Evolutionary conservation across 30 jellyfish, hydroid and myxozoan genomes (phyloP), one percentile per base, ranked within the genome.

Genomic region (Turritopsis rubra): DNA sequence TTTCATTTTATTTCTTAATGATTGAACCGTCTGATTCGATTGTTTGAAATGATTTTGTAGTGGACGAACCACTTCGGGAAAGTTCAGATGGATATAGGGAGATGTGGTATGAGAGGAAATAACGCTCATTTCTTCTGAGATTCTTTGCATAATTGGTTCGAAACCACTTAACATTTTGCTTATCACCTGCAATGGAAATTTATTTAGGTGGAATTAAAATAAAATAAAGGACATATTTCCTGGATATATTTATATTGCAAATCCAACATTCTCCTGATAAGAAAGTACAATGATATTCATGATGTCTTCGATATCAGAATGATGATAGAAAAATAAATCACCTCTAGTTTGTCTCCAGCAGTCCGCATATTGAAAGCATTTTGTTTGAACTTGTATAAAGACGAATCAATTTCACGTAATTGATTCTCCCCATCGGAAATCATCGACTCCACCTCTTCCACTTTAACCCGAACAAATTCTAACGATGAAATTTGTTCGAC

Each of bases 371-470:
- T 60, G 72, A 79, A 85, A 29, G 18, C 74, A 30, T 7, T 65
- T 85, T 8, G 65, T 54, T 53, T 29, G 27, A 13, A 30, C 26
- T 31, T 21, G 71, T 20, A 80, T 53, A 84, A 79, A 17, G 83
- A 89, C 19, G 83, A n/a, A 53, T 89, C 88, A 21, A 80, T 18
- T 26, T 52, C 87, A 28, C 74, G 83, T n/a, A 79, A 17, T 30
- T 71, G 82, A n/a, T 8, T 81, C 29, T 89, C 96, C 53, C 84
- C 73, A 21, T 80, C 85, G 20, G 30, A 53, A 17, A 81, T 1
- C 52, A 60, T 71, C 76, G 27, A 54, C 22, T 84, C 88, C 31
- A 81, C 24, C n/a, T 52, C 90, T 16, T 71, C 82, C 19, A 85
- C 66, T 53, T 79, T 77, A 22, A 29, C 70, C 19, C 19, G 72